Evolutionary conservation across 2,113 vertebrate genomes (phyloP).

Genomic region (Pterophyllum scalare): DNA sequence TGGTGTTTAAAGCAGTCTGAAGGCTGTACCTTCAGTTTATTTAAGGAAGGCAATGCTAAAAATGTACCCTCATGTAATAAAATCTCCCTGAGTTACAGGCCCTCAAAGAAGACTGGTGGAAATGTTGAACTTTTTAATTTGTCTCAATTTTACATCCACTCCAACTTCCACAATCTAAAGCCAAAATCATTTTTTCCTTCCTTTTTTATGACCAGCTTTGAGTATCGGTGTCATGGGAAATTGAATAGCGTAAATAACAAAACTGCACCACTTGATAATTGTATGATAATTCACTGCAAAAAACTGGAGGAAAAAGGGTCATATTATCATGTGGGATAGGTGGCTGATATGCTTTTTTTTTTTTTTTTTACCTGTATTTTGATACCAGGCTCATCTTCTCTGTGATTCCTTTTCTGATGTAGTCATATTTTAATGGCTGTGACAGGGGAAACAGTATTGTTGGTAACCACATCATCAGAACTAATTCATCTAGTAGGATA

Average conservation of each 20-base stretch:
- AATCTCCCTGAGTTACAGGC: too few species aligned
- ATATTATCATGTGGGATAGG: neutral
- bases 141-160: too few species aligned
- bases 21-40: too few species aligned
- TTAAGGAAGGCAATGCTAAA: too few species aligned
- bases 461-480: neutral
- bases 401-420: fast-evolving
- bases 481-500: neutral
- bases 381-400: fast-evolving
- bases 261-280: neutral
- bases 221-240: neutral
- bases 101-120: too few species aligned
- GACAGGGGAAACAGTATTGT: neutral
- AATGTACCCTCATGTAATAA: too few species aligned
- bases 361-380: neutral
- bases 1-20: neutral
- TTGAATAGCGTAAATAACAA: neutral
- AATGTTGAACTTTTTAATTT: too few species aligned
- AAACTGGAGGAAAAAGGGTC: too few species aligned
- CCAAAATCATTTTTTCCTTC: too few species aligned
- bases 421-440: neutral
- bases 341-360: fast-evolving
- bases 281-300: too few species aligned
- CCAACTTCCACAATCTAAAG: too few species aligned
- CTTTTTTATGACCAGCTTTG: neutral